phyloP scores from a whole-genome alignment of 2,888 invertebrate genomes.

The Habrosyne pyritoides region DNA sequence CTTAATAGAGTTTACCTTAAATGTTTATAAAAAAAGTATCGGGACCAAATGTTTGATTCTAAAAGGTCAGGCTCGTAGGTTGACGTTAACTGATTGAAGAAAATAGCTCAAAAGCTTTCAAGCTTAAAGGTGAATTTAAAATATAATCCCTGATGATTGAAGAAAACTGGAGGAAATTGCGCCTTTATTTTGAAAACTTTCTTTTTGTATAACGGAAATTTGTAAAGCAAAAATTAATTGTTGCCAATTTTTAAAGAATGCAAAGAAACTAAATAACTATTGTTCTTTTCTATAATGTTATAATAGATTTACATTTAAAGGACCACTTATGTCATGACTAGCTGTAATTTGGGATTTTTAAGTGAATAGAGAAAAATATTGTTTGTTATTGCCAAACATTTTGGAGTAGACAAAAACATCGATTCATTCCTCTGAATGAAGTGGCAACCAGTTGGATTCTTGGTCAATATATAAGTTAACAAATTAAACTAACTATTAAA shows the following conservation, averaged over 20 bases:
- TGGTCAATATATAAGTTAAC: no score
- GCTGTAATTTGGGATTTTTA: neutral
- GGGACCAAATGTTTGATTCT: neutral
- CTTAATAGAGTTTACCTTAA: no score
- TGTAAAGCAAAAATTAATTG: no score
- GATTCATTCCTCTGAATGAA: no score
- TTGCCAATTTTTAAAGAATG: neutral
- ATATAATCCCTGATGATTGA: neutral
- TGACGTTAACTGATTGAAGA: neutral
- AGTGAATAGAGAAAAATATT: neutral
- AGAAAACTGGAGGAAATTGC: neutral
- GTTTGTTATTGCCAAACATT: neutral
- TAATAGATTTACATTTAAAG: neutral
- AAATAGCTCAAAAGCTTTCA: neutral
- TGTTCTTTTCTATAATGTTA: neutral
- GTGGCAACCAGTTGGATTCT: neutral
- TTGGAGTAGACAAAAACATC: no score
- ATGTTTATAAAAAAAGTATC: no score
- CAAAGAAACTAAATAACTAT: neutral
- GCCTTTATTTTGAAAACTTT: neutral
- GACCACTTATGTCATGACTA: no score
- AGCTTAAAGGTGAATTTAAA: neutral
- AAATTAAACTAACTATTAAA: no score
- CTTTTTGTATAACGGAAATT: no score
- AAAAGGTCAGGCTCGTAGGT: neutral